A percentile compares a stretch with the other conserved stretches of the same genome.
Conservation (phyloP, 2,888 invertebrate species). For the Zootermopsis nevadensis region DNA sequence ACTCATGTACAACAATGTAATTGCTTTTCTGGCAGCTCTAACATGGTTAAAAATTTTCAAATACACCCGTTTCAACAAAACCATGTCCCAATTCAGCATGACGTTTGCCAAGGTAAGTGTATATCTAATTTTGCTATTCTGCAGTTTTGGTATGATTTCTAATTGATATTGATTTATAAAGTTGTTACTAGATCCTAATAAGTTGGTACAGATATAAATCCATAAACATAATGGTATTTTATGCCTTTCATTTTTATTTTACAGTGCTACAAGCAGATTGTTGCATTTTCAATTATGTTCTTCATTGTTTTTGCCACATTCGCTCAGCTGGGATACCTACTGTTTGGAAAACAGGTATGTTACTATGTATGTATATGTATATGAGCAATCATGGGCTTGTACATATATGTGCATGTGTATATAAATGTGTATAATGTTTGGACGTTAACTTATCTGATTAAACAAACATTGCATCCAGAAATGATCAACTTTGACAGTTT, state of each 20-base stretch:
- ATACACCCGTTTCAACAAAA: constrained; percentile 80
- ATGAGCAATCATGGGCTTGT: too few species aligned
- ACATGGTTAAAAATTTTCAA: constrained; percentile 82
- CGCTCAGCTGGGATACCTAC: constrained; percentile 77
- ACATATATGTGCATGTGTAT: too few species aligned
- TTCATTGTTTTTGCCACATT: constrained; percentile 81
- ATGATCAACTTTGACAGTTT: too few species aligned
- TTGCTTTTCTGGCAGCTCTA: constrained; percentile 73
- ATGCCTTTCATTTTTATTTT: constrained; percentile 50
- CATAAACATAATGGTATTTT: neutral
- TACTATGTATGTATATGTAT: neutral
- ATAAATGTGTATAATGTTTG: too few species aligned
- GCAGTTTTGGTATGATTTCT: neutral
- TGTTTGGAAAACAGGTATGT: constrained; percentile 79
- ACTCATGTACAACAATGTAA: constrained; percentile 68
- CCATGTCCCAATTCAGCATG: constrained; percentile 77
- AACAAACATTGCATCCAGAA: too few species aligned
- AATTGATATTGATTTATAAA: neutral
- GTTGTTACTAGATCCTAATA: neutral
- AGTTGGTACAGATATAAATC: neutral
- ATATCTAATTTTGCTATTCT: neutral
- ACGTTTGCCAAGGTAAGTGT: constrained; percentile 68
- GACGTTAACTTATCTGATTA: too few species aligned
- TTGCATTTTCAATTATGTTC: constrained; percentile 81
- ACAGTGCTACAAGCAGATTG: constrained; percentile 75